phyloP scores from a whole-genome alignment of 2,888 invertebrate species.

The Eupithecia subfuscata region DNA sequence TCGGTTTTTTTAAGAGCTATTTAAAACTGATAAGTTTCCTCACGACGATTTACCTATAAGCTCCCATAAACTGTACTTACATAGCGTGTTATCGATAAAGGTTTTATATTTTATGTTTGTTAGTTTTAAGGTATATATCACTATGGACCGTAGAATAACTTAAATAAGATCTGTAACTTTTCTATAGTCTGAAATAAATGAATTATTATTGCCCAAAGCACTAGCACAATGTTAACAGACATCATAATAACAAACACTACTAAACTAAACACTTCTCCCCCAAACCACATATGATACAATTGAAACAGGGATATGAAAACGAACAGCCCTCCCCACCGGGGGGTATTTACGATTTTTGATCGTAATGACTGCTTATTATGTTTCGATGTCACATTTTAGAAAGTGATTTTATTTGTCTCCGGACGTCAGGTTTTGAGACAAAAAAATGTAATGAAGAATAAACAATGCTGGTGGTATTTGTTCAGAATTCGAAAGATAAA shows the following conservation, averaged over 20 bases:
- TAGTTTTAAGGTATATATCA: no score
- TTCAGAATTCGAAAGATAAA: background rate
- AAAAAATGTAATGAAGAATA: background rate
- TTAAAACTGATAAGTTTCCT: background rate
- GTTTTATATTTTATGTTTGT: no score
- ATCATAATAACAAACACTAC: constrained; percentile 5
- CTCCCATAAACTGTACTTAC: background rate
- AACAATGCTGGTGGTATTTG: background rate
- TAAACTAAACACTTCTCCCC: constrained; percentile 19
- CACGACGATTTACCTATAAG: background rate
- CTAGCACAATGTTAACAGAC: background rate
- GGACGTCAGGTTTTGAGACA: background rate
- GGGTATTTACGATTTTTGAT: constrained; percentile 31
- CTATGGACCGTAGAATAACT: no score
- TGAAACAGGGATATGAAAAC: constrained; percentile 25
- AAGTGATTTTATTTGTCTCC: background rate
- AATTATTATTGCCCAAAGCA: background rate
- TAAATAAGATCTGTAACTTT: no score
- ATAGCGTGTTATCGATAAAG: no score
- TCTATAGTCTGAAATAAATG: no score
- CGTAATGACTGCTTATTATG: constrained; percentile 31
- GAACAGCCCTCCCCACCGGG: constrained; percentile 38
- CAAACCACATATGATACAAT: constrained; percentile 22
- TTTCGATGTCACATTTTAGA: constrained; percentile 15
- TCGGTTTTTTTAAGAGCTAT: no score